Percentiles rank a stretch among this genome's conserved stretches.
Conservation (phyloP, 2,797 vertebrate genomes). For the Syngnathus acus region DNA sequence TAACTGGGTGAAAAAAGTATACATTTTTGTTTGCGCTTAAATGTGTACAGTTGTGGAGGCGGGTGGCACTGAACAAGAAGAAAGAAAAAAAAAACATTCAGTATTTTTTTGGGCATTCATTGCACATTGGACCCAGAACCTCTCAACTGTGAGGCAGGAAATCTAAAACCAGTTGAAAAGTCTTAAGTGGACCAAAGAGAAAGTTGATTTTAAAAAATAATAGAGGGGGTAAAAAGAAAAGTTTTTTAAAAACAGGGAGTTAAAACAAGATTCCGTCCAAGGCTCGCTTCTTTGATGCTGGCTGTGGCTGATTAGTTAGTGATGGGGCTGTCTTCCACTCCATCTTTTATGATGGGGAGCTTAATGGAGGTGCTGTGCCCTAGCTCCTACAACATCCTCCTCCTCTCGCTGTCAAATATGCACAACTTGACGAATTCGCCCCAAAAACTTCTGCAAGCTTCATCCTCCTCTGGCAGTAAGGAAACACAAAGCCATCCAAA, state of each 20-base stretch:
- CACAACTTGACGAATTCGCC: conserved; percentile 23
- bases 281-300: conserved; percentile 33
- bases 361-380: conserved; percentile 51
- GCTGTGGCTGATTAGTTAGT: conserved; percentile 54
- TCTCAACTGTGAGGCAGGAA: background rate
- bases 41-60: background rate
- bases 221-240: conserved; percentile 13
- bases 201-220: conserved; percentile 18
- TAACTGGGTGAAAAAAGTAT: background rate
- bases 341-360: conserved; percentile 49
- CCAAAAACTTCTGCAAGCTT: conserved; percentile 11
- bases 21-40: too few species aligned
- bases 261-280: conserved; percentile 52
- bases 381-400: conserved; percentile 7
- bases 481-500: conserved; percentile 7
- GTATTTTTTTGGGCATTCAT: background rate
- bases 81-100: background rate
- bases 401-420: conserved; percentile 12
- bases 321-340: conserved; percentile 54
- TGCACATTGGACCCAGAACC: background rate
- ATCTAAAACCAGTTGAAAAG: background rate
- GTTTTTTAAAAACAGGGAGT: conserved; percentile 16
- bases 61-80: background rate
- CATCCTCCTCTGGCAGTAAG: conserved; percentile 9
- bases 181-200: conserved; percentile 19